phyloP scores from a whole-genome alignment of 2,113 vertebrate genomes.

The Psephotus haematonotus region DNA sequence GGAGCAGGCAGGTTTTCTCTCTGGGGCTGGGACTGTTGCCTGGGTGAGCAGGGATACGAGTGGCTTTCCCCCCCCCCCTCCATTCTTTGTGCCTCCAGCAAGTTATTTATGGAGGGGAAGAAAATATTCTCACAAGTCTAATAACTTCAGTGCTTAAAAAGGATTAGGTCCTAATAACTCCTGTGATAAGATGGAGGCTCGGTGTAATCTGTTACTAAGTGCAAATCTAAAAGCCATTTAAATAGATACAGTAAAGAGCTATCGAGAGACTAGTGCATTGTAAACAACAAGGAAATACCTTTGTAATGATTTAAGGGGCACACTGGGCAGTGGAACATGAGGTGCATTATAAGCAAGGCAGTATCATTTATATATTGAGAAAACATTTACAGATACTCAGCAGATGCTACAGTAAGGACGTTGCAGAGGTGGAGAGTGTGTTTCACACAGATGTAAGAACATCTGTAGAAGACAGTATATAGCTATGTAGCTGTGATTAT shows the following conservation, averaged over 20 bases:
- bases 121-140: slow-evolving; percentile 40
- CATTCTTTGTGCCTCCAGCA: background rate
- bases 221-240: slow-evolving; percentile 32
- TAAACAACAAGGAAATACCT: background rate
- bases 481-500: background rate
- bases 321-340: background rate
- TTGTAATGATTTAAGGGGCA: background rate
- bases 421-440: background rate
- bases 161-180: slow-evolving; percentile 48
- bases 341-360: background rate
- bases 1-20: background rate
- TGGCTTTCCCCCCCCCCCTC: fast-evolving
- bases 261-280: background rate
- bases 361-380: background rate
- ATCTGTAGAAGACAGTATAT: slow-evolving; percentile 13
- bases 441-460: slow-evolving; percentile 24
- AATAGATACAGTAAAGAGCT: background rate
- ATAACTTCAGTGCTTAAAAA: slow-evolving; percentile 34
- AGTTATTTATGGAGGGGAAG: slow-evolving; percentile 13
- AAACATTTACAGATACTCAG: background rate
- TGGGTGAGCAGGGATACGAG: background rate
- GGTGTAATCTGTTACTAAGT: slow-evolving; percentile 41
- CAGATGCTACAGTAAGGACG: background rate
- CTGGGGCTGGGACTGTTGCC: background rate
- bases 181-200: slow-evolving; percentile 30